Base-by-base conservation (phyloP, 2,797 vertebrate genomes). In the Pyrocephalus nanus region DNA sequence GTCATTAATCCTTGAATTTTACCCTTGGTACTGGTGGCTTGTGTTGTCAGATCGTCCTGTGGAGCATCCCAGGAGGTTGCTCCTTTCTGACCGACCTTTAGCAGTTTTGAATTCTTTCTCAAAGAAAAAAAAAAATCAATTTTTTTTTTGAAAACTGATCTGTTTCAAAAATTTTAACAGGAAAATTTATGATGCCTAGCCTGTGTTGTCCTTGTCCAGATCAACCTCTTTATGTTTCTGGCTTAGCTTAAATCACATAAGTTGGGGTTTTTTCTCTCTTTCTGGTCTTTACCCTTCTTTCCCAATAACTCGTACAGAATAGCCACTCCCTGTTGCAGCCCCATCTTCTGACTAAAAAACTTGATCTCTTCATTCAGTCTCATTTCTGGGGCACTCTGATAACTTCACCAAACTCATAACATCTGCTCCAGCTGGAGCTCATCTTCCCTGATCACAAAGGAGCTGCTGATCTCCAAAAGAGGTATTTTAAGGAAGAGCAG, bases 31-130 rank as follows among this genome's bases (percentile, higher is more conserved):
- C 69, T 15, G 23, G 1, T 15, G 47, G 17, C 7, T 71, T 17
- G 27, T 48, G 16, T 38, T 48, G 16, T 38, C 0, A 0, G 30
- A 57, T 57, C 1, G 1, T 30, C 18, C 25, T 20, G 27, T 1
- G 0, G 48, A n/a, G 51, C 43, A 19, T 26, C 57, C 74, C 20
- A 6, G 25, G 26, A 70, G 32, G 61, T 70, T 54, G 73, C 32
- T 64, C 38, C 53, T 32, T 60, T 50, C 34, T 13, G 27, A 47
- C 27, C 1, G 2, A 11, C n/a, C 15, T 45, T 60, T 5, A 11
- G 47, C 4, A 43, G 18, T 32, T 32, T 43, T 64, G 10, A 32
- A 62, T 12, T 64, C 4, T 43, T 43, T 64, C 25, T 62, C 2
- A 0, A 90, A 66, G 38, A 10, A 55, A 55, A 51, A 73, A 32